phyloP scores from a whole-genome alignment of 2,113 vertebrate species.

The Malurus elegans region DNA sequence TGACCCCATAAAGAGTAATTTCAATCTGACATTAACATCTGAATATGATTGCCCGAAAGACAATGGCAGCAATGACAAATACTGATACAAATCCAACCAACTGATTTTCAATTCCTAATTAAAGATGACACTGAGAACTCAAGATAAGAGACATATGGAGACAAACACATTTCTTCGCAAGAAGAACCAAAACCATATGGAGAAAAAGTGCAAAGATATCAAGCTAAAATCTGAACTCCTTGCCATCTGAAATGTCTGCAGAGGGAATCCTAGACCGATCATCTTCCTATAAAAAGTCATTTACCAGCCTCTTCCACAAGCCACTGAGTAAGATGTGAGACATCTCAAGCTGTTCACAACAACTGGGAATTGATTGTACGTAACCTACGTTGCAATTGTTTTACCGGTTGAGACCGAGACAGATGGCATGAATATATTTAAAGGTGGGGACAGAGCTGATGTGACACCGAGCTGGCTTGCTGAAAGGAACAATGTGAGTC shows the following conservation, averaged over 20 bases:
- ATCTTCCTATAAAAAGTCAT: constrained; percentile 41
- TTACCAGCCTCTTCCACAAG: constrained; percentile 57
- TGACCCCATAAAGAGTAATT: constrained; percentile 38
- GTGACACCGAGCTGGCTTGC: constrained; percentile 36
- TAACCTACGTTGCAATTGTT: constrained; percentile 59
- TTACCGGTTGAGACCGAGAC: constrained; percentile 59
- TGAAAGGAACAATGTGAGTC: constrained; percentile 32
- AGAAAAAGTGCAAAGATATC: constrained; percentile 41
- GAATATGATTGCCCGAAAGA: constrained; percentile 43
- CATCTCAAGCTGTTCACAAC: constrained; percentile 69
- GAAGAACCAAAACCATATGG: constrained; percentile 44
- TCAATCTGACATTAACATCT: constrained; percentile 38
- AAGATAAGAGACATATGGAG: constrained; percentile 57
- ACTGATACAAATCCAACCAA: constrained; percentile 34
- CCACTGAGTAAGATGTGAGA: constrained; percentile 59
- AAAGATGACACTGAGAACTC: constrained; percentile 51
- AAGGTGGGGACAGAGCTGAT: constrained; percentile 51
- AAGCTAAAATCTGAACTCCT: constrained; percentile 51
- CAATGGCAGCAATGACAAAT: constrained; percentile 34
- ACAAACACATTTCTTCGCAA: constrained; percentile 40
- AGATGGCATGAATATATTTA: constrained; percentile 75
- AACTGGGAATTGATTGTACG: constrained; percentile 68
- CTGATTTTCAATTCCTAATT: constrained; percentile 50
- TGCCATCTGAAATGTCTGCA: constrained; percentile 51
- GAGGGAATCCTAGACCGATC: constrained; percentile 38